A percentile compares a stretch with the other conserved stretches of the same genome.
Evolutionary conservation across 2,888 invertebrate species (phyloP).

Genomic region (Polymixis flavicincta): DNA sequence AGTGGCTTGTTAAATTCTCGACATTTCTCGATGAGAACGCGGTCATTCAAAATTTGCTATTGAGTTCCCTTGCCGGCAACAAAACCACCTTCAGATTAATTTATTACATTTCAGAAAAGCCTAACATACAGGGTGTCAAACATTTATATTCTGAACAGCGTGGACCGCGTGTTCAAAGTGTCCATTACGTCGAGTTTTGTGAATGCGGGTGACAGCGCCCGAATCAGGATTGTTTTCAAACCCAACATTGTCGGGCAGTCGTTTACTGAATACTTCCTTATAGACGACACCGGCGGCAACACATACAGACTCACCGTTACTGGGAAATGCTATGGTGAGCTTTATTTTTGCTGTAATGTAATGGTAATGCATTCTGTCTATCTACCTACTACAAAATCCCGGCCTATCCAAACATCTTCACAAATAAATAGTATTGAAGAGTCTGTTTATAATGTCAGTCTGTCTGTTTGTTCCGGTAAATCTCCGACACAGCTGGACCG

Average conservation of each 20-base stretch:
- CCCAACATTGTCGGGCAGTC: slow-evolving; percentile 82
- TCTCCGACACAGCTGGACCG: too few relatives aligned
- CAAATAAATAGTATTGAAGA: too few relatives aligned
- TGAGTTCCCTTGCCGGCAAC: too few relatives aligned
- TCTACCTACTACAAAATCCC: neutral
- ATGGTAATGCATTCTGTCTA: neutral
- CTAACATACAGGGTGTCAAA: slow-evolving; percentile 81
- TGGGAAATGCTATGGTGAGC: slow-evolving; percentile 84
- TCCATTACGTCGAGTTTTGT: slow-evolving; percentile 77
- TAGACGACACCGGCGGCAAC: slow-evolving; percentile 82
- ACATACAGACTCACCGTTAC: slow-evolving; percentile 80
- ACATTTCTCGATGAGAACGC: too few relatives aligned
- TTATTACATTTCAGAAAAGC: slow-evolving; percentile 72
- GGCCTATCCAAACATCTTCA: too few relatives aligned
- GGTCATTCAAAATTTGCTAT: too few relatives aligned
- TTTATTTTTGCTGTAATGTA: neutral
- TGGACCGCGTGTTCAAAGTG: slow-evolving; percentile 84
- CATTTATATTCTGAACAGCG: slow-evolving; percentile 80
- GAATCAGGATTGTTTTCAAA: slow-evolving; percentile 78
- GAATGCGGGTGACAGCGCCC: slow-evolving; percentile 74
- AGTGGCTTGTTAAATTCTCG: too few relatives aligned
- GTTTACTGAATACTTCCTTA: slow-evolving; percentile 84
- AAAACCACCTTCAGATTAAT: neutral
- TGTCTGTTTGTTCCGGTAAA: too few relatives aligned
- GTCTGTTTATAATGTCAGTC: too few relatives aligned